Conservation (phyloP, 2,888 invertebrate genomes). For the Lasioglossum marginatum region DNA sequence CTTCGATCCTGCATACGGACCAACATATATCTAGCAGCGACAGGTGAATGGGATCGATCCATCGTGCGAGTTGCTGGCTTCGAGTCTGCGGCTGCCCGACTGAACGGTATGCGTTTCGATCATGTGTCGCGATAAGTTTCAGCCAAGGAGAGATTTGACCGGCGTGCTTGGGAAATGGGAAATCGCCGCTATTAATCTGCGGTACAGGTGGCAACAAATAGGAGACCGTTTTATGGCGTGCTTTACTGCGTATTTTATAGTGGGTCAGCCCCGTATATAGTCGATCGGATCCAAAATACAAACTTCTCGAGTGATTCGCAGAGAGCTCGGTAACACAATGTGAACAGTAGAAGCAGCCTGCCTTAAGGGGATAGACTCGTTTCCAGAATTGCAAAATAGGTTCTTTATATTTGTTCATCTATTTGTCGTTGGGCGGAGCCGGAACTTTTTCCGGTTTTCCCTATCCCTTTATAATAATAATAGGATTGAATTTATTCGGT, state of each 20-base stretch:
- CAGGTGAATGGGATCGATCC: constrained; percentile 48
- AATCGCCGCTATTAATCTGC: background rate
- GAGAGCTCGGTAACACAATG: background rate
- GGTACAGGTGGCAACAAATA: background rate
- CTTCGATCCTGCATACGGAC: background rate
- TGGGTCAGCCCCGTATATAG: background rate
- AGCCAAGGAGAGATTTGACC: background rate
- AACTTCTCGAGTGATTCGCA: background rate
- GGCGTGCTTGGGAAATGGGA: background rate
- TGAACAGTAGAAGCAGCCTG: no score
- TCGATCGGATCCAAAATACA: background rate
- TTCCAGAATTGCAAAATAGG: no score
- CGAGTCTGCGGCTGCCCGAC: background rate
- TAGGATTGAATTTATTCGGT: background rate
- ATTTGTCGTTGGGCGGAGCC: no score
- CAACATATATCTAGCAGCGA: constrained; percentile 19
- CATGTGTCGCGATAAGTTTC: background rate
- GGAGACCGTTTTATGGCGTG: background rate
- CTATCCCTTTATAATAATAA: no score
- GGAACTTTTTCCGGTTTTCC: no score
- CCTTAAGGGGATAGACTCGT: no score
- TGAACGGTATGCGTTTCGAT: background rate
- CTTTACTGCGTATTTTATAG: background rate
- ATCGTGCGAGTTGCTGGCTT: constrained; percentile 18
- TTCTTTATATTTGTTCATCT: no score